Conservation (phyloP, 2,113 vertebrate species). For the human (Homo sapiens) region GRCh38 chr2:178074001-178074500, state of each 20-base stretch:
- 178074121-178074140: not conserved
- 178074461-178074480: not conserved
- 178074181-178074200: not conserved
- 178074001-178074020: not conserved
- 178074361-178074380: not conserved
- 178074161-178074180: not conserved
- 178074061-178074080: not conserved
- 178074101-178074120: slow-evolving; percentile 2
- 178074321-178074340: not conserved
- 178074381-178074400: not conserved
- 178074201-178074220: not conserved
- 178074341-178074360: not conserved
- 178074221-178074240: not conserved
- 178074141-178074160: slow-evolving; percentile 3
- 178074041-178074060: not conserved
- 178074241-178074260: rapidly evolving
- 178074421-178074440: not conserved
- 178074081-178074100: not conserved
- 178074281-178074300: not conserved
- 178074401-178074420: not conserved
- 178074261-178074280: not conserved
- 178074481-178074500: not conserved
- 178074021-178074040: not conserved
- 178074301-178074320: not conserved
- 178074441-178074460: not conserved